Evolutionary conservation across 2,113 vertebrate species (phyloP), one percentile per base, ranked within the genome.

Genomic region (Ammodytes dubius): DNA sequence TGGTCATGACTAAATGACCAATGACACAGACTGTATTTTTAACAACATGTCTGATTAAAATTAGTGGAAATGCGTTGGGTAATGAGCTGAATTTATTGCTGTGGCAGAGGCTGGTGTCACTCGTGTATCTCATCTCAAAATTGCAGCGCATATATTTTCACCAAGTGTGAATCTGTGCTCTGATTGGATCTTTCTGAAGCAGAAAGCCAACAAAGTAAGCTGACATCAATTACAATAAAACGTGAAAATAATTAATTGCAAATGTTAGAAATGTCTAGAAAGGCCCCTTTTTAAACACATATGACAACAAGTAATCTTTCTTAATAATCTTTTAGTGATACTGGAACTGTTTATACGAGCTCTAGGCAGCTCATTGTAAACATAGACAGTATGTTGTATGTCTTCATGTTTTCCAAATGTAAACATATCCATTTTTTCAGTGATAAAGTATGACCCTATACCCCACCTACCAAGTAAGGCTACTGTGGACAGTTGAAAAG

Each of bases 61-160:
- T 57, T 0, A 67, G 42, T 39, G 49, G 59, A n/a, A 68, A 59
- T 39, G 3, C 59, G 53, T 3, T 52, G 14, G 46, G 58, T 84
- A 80, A 86, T 74, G 49, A 88, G 72, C 35, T 46, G 37, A 52
- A 66, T 76, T 63, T 68, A 82, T 76, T 58, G 64, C n/a, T 17
- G 6, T 61, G 74, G 39, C 52, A 42, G 13, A 56, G 37, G 45
- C 56, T 74, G 12, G 8, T 85, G 52, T 70, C 54, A 61, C 39
- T 14, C 0, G 10, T 46, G 35, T 40, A 7, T n/a, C 37, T 43
- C 45, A 54, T 80, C 45, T 73, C 14, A 63, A 66, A 60, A 77
- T 7, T 49, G 6, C 17, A 67, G 17, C 4, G 0, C 37, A n/a
- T 14, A 27, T 13, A 14, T 12, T 35, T 67, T 42, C 35, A 8